Conservation (phyloP, 2,888 invertebrate species). For the Andrena trimmerana region DNA sequence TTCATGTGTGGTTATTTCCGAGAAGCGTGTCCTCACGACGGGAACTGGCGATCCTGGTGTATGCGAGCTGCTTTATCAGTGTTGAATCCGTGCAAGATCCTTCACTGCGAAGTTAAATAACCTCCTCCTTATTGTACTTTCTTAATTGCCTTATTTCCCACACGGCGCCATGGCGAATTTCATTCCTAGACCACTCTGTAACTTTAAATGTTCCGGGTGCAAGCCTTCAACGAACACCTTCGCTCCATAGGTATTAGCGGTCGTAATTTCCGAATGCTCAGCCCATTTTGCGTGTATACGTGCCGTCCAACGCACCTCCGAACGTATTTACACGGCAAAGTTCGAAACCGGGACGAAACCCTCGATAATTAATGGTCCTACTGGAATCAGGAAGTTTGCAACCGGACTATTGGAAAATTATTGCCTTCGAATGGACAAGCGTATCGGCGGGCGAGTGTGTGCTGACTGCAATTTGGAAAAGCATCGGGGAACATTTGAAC, state of each 20-base stretch:
- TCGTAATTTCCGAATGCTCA: conserved; percentile 62
- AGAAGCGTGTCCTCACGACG: too few relatives aligned
- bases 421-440: conserved; percentile 57
- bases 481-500: conserved; percentile 24
- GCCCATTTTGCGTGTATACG: conserved; percentile 41
- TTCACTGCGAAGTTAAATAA: too few relatives aligned
- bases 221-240: background rate
- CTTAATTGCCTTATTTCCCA: background rate
- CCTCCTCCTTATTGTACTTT: too few relatives aligned
- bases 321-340: conserved; percentile 65
- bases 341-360: conserved; percentile 66
- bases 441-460: conserved; percentile 34
- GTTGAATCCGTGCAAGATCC: too few relatives aligned
- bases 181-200: background rate
- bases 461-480: conserved; percentile 45
- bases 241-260: conserved; percentile 48
- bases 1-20: too few relatives aligned
- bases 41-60: too few relatives aligned
- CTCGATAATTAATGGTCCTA: conserved; percentile 71
- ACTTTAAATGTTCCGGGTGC: conserved; percentile 1
- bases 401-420: conserved; percentile 70
- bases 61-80: too few relatives aligned
- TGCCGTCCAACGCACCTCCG: conserved; percentile 52
- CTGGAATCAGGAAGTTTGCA: conserved; percentile 72
- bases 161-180: background rate